Percentiles rank a stretch among this genome's conserved stretches.
These are phyloP conservation scores for Scarus forsteni DNA, from an alignment of 2,797 vertebrate genomes.

Conservation along the genomic window DNA sequence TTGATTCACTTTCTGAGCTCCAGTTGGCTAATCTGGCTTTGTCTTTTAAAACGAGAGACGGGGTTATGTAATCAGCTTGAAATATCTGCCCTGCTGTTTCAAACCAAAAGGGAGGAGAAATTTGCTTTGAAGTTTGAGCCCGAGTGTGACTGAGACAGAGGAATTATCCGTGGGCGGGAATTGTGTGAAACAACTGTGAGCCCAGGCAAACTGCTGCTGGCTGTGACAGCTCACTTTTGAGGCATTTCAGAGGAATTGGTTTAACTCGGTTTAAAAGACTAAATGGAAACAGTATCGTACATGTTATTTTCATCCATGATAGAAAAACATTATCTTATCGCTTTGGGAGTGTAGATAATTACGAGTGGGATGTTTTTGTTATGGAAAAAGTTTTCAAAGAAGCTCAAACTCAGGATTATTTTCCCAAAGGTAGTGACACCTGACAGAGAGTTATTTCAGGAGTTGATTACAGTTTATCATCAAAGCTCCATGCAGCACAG, in stretches of 20 bases:
- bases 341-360: slow-evolving; percentile 22
- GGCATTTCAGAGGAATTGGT: slow-evolving; percentile 39
- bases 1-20: slow-evolving; percentile 34
- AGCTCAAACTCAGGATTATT: slow-evolving; percentile 22
- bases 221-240: slow-evolving; percentile 49
- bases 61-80: slow-evolving; percentile 52
- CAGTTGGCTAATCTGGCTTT: slow-evolving; percentile 59
- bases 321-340: slow-evolving; percentile 19
- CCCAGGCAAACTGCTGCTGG: slow-evolving; percentile 32
- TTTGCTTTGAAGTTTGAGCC: slow-evolving; percentile 50
- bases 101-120: slow-evolving; percentile 24
- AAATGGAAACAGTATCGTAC: slow-evolving; percentile 37
- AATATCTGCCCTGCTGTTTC: slow-evolving; percentile 51
- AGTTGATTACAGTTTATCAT: slow-evolving; percentile 56
- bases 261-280: slow-evolving; percentile 63
- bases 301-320: slow-evolving; percentile 16
- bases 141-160: slow-evolving; percentile 42
- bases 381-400: slow-evolving; percentile 16
- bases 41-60: slow-evolving; percentile 54
- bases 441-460: slow-evolving; percentile 15
- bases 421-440: slow-evolving; percentile 25
- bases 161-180: slow-evolving; percentile 49
- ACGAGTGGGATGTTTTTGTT: not conserved
- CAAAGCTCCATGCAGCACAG: slow-evolving; percentile 18
- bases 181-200: slow-evolving; percentile 52